Conservation (phyloP, 1,140 invertebrate genomes). For the Drosophila pruinosa region DNA sequence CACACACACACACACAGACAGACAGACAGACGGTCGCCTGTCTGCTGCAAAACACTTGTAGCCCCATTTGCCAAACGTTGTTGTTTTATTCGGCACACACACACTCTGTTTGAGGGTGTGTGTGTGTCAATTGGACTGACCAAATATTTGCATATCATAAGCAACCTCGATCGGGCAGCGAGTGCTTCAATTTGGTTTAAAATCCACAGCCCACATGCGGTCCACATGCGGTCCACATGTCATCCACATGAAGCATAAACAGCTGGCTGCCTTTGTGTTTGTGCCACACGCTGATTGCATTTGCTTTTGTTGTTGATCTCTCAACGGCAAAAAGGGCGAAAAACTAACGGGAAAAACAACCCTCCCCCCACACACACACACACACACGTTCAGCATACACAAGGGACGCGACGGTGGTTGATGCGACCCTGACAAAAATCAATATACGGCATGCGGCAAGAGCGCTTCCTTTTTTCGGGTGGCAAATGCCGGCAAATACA, state of each 20-base stretch:
- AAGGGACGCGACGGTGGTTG: constrained; percentile 27
- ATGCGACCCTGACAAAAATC: constrained; percentile 46
- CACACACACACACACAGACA: not conserved
- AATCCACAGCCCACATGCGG: not conserved
- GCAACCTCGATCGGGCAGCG: constrained; percentile 7
- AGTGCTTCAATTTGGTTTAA: not conserved
- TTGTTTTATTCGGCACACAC: constrained; percentile 38
- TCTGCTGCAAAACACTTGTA: constrained; percentile 63
- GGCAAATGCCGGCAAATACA: constrained; percentile 35
- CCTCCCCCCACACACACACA: not conserved
- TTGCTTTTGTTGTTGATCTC: constrained; percentile 38
- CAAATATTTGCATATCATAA: constrained; percentile 74
- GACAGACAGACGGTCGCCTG: constrained; percentile 11
- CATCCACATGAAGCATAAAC: constrained; percentile 27
- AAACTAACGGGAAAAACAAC: constrained; percentile 64
- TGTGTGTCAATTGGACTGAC: constrained; percentile 31
- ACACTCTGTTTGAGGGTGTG: constrained; percentile 29
- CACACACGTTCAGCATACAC: not conserved
- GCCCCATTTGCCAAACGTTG: constrained; percentile 49
- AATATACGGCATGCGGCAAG: constrained; percentile 21
- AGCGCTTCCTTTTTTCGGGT: constrained; percentile 10
- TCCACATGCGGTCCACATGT: not conserved
- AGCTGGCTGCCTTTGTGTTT: constrained; percentile 57
- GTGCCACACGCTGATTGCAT: constrained; percentile 34
- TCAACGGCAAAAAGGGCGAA: constrained; percentile 31